Base-by-base conservation (phyloP, 2,113 vertebrate species). In the Siniperca knerii region DNA sequence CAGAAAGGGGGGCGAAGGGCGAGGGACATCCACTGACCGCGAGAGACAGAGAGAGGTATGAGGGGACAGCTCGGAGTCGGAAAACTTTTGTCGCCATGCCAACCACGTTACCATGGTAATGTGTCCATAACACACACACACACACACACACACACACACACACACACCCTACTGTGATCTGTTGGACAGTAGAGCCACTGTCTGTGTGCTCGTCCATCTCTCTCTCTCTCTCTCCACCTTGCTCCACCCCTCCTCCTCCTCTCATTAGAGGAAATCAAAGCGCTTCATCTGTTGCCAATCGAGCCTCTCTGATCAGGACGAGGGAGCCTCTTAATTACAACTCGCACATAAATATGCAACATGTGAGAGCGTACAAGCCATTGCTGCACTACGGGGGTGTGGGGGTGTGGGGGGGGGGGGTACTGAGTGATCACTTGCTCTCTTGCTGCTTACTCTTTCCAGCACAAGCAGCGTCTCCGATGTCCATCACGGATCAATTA, bases 211-310 rank as follows among this genome's bases (percentile, higher is more conserved):
- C 15, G 25, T 54, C 50, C 44, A 2, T 25, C 37, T 42, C 33
- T 12, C 9, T 52, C 52, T 6, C 77, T 60, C 65, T 23, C 52
- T 20, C 16, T 20, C 25, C 12, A 8, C 33, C 52, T 42, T 62
- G 15, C 58, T 71, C 46, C 40, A 16, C 11, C 40, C 20, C 29
- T 8, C 8, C 50, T 1, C 50, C 37, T 33, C 74, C 4, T 64
- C 77, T 88, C 85, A 89, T 94, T 92, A 94, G 82, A 58, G 70
- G 15, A 83, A 82, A 89, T 82, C 77, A 75, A 85, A 89, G 88
- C 1, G 29, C 62, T 82, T 91, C 86, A 82, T 91, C 75, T 83
- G 73, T 8, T 82, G 90, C 87, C 82, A 84, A 33, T 73, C 4
- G 55, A 40, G 75, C n/a, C n/a, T 58, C 62, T 82, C 57, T 76